These are phyloP conservation scores for Penaeus chinensis DNA, from an alignment of 1,140 invertebrate species.

Conservation along the genomic window DNA sequence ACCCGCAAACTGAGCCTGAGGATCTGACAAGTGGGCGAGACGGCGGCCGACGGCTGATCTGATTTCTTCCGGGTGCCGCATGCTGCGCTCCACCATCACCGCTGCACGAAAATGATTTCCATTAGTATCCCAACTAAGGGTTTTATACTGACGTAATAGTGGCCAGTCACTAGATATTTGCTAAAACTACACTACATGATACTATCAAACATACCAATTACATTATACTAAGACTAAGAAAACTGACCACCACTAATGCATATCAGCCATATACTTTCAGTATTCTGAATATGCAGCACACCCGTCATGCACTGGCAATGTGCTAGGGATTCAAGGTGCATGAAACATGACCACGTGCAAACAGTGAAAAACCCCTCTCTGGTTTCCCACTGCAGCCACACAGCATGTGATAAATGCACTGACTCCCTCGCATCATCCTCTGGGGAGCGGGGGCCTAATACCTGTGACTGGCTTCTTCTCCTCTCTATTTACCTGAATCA, in stretches of 20 bases:
- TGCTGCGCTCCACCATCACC: constrained; percentile 62
- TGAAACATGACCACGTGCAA: neutral
- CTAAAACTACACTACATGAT: too few relatives aligned
- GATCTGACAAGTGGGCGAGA: constrained; percentile 54
- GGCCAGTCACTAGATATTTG: too few relatives aligned
- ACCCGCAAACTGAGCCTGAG: constrained; percentile 59
- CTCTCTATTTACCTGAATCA: constrained; percentile 28
- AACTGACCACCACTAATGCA: neutral
- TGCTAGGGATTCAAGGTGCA: constrained; percentile 29
- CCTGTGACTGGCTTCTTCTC: constrained; percentile 33
- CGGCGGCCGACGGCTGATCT: constrained; percentile 56
- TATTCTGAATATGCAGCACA: constrained; percentile 9
- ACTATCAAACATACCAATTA: neutral
- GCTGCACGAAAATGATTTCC: constrained; percentile 27
- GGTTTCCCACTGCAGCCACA: neutral
- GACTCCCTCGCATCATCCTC: constrained; percentile 12
- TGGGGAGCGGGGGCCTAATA: constrained; percentile 2
- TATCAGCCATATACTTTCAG: neutral
- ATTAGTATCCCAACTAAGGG: neutral
- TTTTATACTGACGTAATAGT: too few relatives aligned
- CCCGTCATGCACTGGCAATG: constrained; percentile 25
- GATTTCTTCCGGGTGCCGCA: constrained; percentile 61
- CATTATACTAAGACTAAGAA: neutral
- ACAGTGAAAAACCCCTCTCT: neutral
- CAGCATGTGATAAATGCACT: constrained; percentile 2